These are phyloP conservation scores for Ammodytes marinus DNA, from an alignment of 2,113 vertebrate genomes.

Conservation along the genomic window DNA sequence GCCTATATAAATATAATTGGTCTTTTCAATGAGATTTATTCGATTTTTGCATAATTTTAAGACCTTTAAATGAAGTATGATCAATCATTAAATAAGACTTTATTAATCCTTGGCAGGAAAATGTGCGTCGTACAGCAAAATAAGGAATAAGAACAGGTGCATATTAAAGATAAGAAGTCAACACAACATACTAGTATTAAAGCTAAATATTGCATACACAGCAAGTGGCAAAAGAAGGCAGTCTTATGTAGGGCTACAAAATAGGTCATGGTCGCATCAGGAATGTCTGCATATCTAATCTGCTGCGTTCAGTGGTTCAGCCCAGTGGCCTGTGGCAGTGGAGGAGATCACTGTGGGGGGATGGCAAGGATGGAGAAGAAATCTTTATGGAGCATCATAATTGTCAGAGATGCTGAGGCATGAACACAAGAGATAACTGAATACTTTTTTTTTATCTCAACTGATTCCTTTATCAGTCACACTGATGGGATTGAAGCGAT, in stretches of 20 bases:
- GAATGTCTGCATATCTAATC: slow-evolving; percentile 69
- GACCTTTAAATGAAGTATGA: too few species aligned
- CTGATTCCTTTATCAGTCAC: neutral
- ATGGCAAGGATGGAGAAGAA: slow-evolving; percentile 36
- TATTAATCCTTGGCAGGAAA: neutral
- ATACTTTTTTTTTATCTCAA: neutral
- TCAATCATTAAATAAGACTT: too few species aligned
- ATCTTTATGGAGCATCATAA: neutral
- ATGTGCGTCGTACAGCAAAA: neutral
- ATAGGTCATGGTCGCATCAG: slow-evolving; percentile 82
- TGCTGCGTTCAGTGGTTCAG: slow-evolving; percentile 70
- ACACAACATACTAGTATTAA: too few species aligned
- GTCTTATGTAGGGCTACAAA: slow-evolving; percentile 71
- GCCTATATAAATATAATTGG: too few species aligned
- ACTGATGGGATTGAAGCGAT: neutral
- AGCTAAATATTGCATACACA: neutral
- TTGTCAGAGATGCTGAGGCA: slow-evolving; percentile 20
- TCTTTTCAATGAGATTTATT: too few species aligned
- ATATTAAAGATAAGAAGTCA: neutral
- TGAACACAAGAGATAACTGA: neutral
- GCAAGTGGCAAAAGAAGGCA: slow-evolving; percentile 29
- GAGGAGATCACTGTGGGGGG: slow-evolving; percentile 42
- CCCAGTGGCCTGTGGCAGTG: slow-evolving; percentile 55
- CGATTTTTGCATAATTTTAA: too few species aligned
- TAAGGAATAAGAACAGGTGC: neutral